phyloP scores from a whole-genome alignment of 2,888 invertebrate species.

The Chloromyia formosa region DNA sequence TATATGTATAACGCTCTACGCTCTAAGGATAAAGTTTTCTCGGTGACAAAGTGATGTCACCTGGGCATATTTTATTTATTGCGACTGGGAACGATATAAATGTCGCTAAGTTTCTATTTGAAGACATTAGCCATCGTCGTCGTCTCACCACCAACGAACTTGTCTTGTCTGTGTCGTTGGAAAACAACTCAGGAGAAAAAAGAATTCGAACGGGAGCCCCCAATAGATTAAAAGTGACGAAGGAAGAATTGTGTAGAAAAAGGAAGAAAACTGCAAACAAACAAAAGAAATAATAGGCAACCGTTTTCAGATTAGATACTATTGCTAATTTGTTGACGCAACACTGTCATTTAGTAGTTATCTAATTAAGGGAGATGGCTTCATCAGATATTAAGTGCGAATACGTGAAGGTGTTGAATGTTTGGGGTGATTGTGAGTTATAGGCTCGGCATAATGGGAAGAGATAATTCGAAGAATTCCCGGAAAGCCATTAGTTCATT shows the following conservation, averaged over 20 bases:
- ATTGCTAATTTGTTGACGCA: slow-evolving; percentile 45
- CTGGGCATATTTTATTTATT: slow-evolving; percentile 49
- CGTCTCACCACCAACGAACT: not conserved
- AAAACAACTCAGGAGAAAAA: not conserved
- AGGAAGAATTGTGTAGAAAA: not conserved
- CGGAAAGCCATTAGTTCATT: too few relatives aligned
- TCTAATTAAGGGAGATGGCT: slow-evolving; percentile 43
- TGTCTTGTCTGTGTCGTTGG: too few relatives aligned
- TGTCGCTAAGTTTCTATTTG: slow-evolving; percentile 16
- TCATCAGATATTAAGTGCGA: not conserved
- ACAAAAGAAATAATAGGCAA: not conserved
- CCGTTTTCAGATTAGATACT: slow-evolving; percentile 21
- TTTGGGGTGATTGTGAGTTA: too few relatives aligned
- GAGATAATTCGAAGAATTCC: too few relatives aligned
- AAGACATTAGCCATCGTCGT: slow-evolving; percentile 8
- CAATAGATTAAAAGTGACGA: too few relatives aligned
- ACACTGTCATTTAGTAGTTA: slow-evolving; percentile 43
- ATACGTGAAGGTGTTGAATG: slow-evolving; percentile 5
- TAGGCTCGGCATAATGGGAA: too few relatives aligned
- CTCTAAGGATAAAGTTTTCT: slow-evolving; percentile 37
- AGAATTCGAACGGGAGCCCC: not conserved
- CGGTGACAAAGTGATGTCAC: slow-evolving; percentile 45
- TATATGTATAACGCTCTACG: too few relatives aligned
- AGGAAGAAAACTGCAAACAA: not conserved
- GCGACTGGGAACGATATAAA: slow-evolving; percentile 39